These are phyloP conservation scores for Enteromius fasciolatus DNA, from an alignment of 2,797 vertebrate species.

Conservation along the genomic window DNA sequence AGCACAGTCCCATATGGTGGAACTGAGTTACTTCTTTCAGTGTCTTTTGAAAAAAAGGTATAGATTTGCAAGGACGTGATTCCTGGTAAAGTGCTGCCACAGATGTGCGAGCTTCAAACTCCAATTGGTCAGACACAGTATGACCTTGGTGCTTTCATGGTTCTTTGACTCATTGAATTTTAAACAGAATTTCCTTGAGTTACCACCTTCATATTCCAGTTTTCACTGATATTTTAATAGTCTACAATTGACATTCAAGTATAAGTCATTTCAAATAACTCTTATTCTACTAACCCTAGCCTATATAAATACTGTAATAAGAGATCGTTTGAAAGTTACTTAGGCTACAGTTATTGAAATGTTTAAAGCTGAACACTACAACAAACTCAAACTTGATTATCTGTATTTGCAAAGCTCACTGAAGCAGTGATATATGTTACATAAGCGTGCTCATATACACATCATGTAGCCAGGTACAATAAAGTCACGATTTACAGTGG, in stretches of 20 bases:
- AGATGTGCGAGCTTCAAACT: slow-evolving; percentile 3
- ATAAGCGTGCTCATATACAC: background rate
- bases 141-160: slow-evolving; percentile 1
- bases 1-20: background rate
- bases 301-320: background rate
- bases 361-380: background rate
- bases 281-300: background rate
- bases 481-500: slow-evolving; percentile 16
- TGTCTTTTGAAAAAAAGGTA: background rate
- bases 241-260: background rate
- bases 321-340: background rate
- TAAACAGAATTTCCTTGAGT: background rate
- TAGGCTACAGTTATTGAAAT: background rate
- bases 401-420: background rate
- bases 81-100: background rate
- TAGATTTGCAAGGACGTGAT: background rate
- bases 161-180: background rate
- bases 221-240: background rate
- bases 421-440: background rate
- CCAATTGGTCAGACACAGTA: background rate
- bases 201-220: background rate
- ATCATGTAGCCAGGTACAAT: slow-evolving; percentile 22
- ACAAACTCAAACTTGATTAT: background rate
- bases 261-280: background rate
- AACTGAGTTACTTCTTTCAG: background rate